Conservation (phyloP, 2,888 invertebrate genomes). For the Tipula helvola region DNA sequence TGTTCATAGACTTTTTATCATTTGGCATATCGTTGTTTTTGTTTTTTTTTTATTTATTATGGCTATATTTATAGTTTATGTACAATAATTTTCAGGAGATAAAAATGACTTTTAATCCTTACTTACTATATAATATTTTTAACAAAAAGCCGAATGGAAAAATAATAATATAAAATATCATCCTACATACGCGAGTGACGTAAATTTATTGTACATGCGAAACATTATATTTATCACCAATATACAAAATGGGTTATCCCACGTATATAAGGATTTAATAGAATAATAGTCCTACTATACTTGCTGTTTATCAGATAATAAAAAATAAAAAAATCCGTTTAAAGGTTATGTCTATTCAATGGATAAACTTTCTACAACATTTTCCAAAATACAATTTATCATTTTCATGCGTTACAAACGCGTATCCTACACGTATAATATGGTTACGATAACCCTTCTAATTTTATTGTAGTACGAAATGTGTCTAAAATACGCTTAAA, state of each 20-base stretch:
- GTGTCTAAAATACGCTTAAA: not conserved
- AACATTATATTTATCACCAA: not conserved
- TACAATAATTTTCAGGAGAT: not conserved
- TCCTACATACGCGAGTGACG: not conserved
- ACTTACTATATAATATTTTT: not conserved
- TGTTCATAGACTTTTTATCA: not conserved
- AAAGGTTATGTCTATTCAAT: not conserved
- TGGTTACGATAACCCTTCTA: not conserved
- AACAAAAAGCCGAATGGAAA: not conserved
- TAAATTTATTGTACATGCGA: not conserved
- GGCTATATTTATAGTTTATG: not conserved
- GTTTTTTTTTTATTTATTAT: not conserved
- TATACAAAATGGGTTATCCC: not conserved
- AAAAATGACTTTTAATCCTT: not conserved
- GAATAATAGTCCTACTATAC: not conserved
- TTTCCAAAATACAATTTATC: not conserved
- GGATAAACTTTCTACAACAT: not conserved
- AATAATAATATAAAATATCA: not conserved
- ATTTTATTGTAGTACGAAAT: not conserved
- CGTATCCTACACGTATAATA: not conserved
- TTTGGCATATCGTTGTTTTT: not conserved
- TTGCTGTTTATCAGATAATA: not conserved
- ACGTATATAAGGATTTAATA: not conserved
- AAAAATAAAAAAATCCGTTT: not conserved
- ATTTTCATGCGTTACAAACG: not conserved